Percentiles rank a stretch among this genome's conserved stretches.
Evolutionary conservation across 1,140 invertebrate species (phyloP).

Genomic region (Melanaphis sacchari): DNA sequence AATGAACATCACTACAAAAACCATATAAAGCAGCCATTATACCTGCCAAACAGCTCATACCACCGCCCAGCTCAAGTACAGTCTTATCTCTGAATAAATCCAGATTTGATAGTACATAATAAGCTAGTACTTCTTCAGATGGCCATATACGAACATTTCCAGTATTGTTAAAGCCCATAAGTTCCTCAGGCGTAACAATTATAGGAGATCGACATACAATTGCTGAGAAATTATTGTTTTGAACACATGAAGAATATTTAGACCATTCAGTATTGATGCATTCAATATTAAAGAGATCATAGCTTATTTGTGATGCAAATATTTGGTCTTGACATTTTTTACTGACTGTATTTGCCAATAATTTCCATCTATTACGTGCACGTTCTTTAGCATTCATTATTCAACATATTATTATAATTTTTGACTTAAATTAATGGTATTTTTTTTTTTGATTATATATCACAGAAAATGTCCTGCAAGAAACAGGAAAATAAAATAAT

Average conservation of each 20-base stretch:
- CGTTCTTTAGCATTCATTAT: slow-evolving; percentile 56
- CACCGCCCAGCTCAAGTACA: slow-evolving; percentile 82
- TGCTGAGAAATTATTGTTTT: slow-evolving; percentile 65
- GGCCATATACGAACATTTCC: slow-evolving; percentile 93
- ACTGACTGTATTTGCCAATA: slow-evolving; percentile 73
- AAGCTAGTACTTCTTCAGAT: slow-evolving; percentile 83
- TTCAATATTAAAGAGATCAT: slow-evolving; percentile 53
- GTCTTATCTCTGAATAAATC: slow-evolving; percentile 71
- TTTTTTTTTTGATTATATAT: slow-evolving; percentile 47
- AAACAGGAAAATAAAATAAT: slow-evolving; percentile 56
- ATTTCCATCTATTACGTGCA: slow-evolving; percentile 73
- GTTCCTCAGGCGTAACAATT: slow-evolving; percentile 72
- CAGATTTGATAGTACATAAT: slow-evolving; percentile 75
- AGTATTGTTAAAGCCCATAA: slow-evolving; percentile 89
- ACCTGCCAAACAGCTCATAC: slow-evolving; percentile 85
- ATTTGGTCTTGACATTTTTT: slow-evolving; percentile 64
- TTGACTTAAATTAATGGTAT: slow-evolving; percentile 50
- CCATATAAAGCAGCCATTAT: slow-evolving; percentile 76
- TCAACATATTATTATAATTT: slow-evolving; percentile 43
- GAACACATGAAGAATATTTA: slow-evolving; percentile 67
- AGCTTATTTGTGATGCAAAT: slow-evolving; percentile 42
- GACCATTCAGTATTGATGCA: slow-evolving; percentile 65
- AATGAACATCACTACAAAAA: slow-evolving; percentile 68
- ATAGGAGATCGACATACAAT: slow-evolving; percentile 70
- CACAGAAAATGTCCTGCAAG: slow-evolving; percentile 56